These are phyloP conservation scores for Eulemur macaco DNA, from an alignment of 2,113 vertebrate genomes.

Conservation along the genomic window DNA sequence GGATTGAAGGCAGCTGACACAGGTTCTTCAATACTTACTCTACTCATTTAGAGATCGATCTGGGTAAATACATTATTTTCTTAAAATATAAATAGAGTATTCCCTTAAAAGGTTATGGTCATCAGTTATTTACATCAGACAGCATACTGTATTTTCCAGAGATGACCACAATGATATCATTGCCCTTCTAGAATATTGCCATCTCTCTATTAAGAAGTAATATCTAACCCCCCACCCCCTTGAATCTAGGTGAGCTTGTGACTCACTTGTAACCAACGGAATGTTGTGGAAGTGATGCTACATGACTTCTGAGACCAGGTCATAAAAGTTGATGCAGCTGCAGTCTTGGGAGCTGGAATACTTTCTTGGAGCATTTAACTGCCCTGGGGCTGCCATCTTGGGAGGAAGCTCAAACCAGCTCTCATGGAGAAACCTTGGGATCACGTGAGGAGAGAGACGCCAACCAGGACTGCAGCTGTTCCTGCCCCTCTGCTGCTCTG, in stretches of 20 bases:
- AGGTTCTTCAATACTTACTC: not conserved
- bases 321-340: not conserved
- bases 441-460: not conserved
- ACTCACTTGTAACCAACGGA: not conserved
- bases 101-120: not conserved
- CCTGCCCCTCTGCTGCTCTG: not conserved
- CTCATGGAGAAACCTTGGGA: not conserved
- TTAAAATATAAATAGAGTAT: not conserved
- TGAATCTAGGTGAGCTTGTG: not conserved
- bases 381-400: not conserved
- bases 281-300: not conserved
- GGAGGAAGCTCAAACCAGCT: not conserved
- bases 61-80: not conserved
- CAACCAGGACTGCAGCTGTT: not conserved
- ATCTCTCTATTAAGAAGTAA: not conserved
- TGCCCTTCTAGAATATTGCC: not conserved
- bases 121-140: not conserved
- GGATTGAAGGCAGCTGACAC: not conserved
- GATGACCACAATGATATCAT: not conserved
- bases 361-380: not conserved
- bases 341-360: not conserved
- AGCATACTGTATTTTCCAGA: not conserved
- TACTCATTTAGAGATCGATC: not conserved
- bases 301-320: not conserved
- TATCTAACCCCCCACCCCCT: not conserved